Base-by-base conservation (phyloP, 1,140 invertebrate species). In the Galleria mellonella region DNA sequence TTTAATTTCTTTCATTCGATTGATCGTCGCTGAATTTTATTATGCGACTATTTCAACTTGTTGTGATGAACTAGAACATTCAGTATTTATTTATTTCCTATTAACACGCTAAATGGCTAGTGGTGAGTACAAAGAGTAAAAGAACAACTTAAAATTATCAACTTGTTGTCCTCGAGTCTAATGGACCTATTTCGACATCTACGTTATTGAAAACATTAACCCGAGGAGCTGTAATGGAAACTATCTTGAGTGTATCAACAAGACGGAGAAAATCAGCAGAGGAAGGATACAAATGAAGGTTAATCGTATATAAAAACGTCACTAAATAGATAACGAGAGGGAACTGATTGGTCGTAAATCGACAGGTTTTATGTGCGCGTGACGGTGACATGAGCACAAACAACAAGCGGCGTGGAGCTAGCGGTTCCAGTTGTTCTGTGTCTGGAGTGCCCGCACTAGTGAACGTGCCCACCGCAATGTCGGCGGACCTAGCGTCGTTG, bases 401-500 rank as follows among this genome's bases (percentile, higher is more conserved):
- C 62, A 81, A 75, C 62, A 73, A 83, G 63, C 71, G 78, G 66
- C 78, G 82, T 55, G 82, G 78, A 78, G 70, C 77, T 66, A 85
- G 75, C 73, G 61, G 81, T 74, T 74, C 81, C 74, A 82, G 75
- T 85, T 85, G 81, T 82, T 70, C 78, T 58, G 78, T 82, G 43
- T 66, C 73, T 30, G 79, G 83, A 55, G 77, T 87, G 54, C 70
- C 83, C 31, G 71, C 75, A 30, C 72, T 83, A 55, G 79, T 78
- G 52, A 73, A 83, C 78, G 82, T 79, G 33, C 81, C 87, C 12
- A 86, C 87, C 49, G 89, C 89, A 53, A 89, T 92, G 87, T 93
- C 93, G 27, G 92, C 94, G 56, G 97, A 98, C 78, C 83, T 99
- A 67, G 96, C 97, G 29, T 96, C 94, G 47, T 88, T 99, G 11